These are phyloP conservation scores for Diploptera punctata DNA, from an alignment of 2,888 invertebrate genomes.

Conservation along the genomic window DNA sequence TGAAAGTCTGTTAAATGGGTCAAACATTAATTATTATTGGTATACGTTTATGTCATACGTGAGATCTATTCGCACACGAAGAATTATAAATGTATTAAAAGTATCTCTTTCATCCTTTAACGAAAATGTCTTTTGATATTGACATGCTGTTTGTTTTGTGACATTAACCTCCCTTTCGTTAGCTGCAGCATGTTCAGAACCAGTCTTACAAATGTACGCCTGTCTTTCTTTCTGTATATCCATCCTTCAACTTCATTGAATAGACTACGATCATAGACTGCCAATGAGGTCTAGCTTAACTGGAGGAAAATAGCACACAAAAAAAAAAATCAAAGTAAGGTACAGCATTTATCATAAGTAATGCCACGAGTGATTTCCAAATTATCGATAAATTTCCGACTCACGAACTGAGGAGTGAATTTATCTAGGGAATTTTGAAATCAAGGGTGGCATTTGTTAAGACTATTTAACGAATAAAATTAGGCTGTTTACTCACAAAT, in stretches of 20 bases:
- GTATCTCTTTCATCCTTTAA: background rate
- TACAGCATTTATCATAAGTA: no score
- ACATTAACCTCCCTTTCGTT: background rate
- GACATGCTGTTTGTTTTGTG: background rate
- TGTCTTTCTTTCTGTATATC: no score
- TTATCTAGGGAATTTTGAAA: no score
- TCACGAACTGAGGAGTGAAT: no score
- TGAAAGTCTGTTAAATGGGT: conserved; percentile 11
- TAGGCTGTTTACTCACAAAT: no score
- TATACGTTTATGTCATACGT: background rate
- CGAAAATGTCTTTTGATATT: background rate
- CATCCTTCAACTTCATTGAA: background rate
- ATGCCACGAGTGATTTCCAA: no score
- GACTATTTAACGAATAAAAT: no score
- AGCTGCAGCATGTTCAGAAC: background rate
- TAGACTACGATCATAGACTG: background rate
- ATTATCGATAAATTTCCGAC: no score
- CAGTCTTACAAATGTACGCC: background rate
- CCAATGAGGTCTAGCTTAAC: background rate
- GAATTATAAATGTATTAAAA: background rate
- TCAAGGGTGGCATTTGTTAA: no score
- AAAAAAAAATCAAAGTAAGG: background rate
- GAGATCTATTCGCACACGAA: background rate
- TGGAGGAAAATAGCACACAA: background rate
- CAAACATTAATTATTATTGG: background rate